Base-by-base conservation (phyloP, 1,140 invertebrate genomes). In the Tribolium madens region DNA sequence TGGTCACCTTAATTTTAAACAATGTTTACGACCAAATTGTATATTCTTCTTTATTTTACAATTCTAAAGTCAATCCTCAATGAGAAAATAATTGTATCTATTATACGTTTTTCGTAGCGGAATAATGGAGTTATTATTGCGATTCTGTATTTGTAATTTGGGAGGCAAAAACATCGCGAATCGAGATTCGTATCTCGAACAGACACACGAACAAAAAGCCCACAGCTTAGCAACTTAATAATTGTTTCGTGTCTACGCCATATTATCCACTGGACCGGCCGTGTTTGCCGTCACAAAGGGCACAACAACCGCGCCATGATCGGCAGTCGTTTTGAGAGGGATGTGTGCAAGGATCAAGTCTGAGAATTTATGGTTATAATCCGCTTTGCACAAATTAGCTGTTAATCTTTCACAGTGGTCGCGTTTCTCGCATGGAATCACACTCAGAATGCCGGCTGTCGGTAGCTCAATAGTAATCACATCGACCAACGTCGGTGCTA, bases 321-420 rank as follows among this genome's bases (percentile, higher is more conserved):
- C 53, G 53, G 53, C 53, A 60, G 53, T 60, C 53, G 53, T 60
- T 60, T 60, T 60, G 53, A 60, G 53, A 60, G 53, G 53, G 53
- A 60, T 60, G 53, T 60, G 53, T 60, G 53, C 47, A 71, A 48
- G 69, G 69, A 71, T 71, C 42, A 48, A 13, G 69, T 71, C 47
- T 71, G 69, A 71, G 57, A 75, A 78, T 78, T 78, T 78, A 78
- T 73, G 77, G 77, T 73, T 68, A 76, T 80, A 80, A 80, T 80
- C 78, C 78, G 76, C 78, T 80, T 80, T 80, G 78, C 78, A 80
- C 78, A 80, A 76, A 80, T 80, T 78, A 80, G 78, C 69, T 80
- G 76, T 76, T 80, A 80, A 80, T 80, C 78, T 76, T 72, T 75
- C 57, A 77, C 76, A 78, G 78, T 80, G 72, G 76, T 68, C 70